Evolutionary conservation across 2,888 invertebrate species (phyloP).

Genomic region (Prosopocoilus inquinatus): DNA sequence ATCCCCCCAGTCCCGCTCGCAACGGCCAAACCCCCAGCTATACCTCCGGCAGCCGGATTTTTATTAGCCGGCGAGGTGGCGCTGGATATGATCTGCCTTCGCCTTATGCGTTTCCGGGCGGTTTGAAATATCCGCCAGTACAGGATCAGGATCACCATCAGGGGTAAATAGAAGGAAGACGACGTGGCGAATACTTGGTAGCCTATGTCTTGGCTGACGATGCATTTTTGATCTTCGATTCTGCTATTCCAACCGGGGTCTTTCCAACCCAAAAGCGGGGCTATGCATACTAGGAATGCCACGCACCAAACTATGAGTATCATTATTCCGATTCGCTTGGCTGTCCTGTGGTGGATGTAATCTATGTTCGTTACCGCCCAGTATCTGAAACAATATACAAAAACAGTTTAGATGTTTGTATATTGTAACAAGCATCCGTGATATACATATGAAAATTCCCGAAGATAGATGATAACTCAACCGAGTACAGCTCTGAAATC

Average conservation of each 20-base stretch:
- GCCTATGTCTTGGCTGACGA: slow-evolving; percentile 82
- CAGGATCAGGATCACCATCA: slow-evolving; percentile 81
- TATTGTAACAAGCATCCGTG: no score
- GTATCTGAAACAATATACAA: slow-evolving; percentile 59
- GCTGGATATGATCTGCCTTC: slow-evolving; percentile 59
- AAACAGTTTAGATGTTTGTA: no score
- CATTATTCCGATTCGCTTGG: slow-evolving; percentile 74
- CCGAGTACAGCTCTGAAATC: no score
- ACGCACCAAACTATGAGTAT: slow-evolving; percentile 82
- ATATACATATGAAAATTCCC: no score
- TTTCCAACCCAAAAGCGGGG: slow-evolving; percentile 85
- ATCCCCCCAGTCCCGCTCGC: slow-evolving; percentile 71
- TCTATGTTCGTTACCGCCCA: slow-evolving; percentile 91
- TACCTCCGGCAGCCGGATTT: slow-evolving; percentile 53
- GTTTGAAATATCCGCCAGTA: slow-evolving; percentile 91
- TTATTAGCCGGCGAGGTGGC: slow-evolving; percentile 41
- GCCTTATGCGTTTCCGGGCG: slow-evolving; percentile 79
- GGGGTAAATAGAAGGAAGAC: slow-evolving; percentile 88
- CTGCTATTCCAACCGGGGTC: slow-evolving; percentile 60
- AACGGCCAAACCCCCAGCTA: slow-evolving; percentile 58
- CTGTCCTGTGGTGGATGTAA: slow-evolving; percentile 82
- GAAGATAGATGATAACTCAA: no score
- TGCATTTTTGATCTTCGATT: slow-evolving; percentile 65
- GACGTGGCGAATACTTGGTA: slow-evolving; percentile 88
- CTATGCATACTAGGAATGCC: slow-evolving; percentile 80